phyloP scores from a whole-genome alignment of 1,140 invertebrate species.

The Dinothrombium tinctorium region DNA sequence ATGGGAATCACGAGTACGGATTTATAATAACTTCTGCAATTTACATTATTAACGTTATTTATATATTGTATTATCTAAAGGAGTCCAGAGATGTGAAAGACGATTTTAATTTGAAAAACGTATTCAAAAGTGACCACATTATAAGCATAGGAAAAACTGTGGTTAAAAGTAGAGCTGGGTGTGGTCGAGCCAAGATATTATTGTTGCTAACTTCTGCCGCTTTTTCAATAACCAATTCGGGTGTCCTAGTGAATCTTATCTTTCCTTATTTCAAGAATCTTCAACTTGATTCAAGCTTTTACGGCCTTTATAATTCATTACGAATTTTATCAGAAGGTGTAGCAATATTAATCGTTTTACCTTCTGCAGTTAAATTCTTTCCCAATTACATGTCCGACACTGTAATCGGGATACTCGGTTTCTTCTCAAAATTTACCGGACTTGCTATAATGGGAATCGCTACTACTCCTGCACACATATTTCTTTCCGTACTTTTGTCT shows the following conservation, averaged over 20 bases:
- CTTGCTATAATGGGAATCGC: slow-evolving; percentile 20
- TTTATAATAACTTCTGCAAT: slow-evolving; percentile 14
- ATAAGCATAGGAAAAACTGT: slow-evolving; percentile 19
- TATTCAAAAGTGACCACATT: slow-evolving; percentile 10
- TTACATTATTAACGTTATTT: slow-evolving; percentile 19
- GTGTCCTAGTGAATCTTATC: slow-evolving; percentile 22
- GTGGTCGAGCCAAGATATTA: slow-evolving; percentile 12
- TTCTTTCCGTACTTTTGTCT: slow-evolving; percentile 13
- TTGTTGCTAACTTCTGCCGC: slow-evolving; percentile 16
- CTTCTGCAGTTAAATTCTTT: slow-evolving; percentile 15
- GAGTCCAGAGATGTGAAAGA: neutral
- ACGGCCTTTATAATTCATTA: slow-evolving; percentile 22
- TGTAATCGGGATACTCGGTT: slow-evolving; percentile 19
- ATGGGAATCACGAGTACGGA: slow-evolving; percentile 18
- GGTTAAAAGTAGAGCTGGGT: slow-evolving; percentile 17
- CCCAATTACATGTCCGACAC: slow-evolving; percentile 17
- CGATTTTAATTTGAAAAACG: neutral
- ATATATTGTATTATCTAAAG: slow-evolving; percentile 20
- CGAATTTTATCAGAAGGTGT: slow-evolving; percentile 21
- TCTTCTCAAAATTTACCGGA: slow-evolving; percentile 20
- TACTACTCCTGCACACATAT: slow-evolving; percentile 12
- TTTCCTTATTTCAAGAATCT: slow-evolving; percentile 20
- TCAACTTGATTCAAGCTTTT: slow-evolving; percentile 22
- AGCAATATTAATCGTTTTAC: slow-evolving; percentile 19
- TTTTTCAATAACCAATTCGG: slow-evolving; percentile 11